phyloP scores from a whole-genome alignment of 2,888 invertebrate genomes.

The Parthenolecanium corni region DNA sequence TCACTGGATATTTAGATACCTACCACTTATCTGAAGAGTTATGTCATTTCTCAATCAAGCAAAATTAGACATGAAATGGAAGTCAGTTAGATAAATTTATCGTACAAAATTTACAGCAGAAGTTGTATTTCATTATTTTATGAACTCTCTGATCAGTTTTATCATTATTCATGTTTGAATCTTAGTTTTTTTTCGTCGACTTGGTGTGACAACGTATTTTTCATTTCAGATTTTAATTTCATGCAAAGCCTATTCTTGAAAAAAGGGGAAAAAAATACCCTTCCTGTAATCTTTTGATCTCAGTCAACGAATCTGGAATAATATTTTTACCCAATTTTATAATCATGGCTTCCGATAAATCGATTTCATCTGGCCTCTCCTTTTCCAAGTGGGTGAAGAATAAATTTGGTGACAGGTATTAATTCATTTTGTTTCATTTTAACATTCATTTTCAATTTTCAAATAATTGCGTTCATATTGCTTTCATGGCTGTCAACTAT shows the following conservation, averaged over 20 bases:
- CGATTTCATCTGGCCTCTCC: slow-evolving; percentile 44
- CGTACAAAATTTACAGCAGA: no score
- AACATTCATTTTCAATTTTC: slow-evolving; percentile 4
- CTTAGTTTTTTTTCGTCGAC: neutral
- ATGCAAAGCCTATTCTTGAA: slow-evolving; percentile 20
- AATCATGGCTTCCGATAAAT: slow-evolving; percentile 21
- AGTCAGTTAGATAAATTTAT: no score
- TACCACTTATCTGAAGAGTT: no score
- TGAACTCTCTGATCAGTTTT: neutral
- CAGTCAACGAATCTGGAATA: no score
- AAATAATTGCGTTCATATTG: neutral
- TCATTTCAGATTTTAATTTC: slow-evolving; percentile 20
- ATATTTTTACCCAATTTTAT: no score
- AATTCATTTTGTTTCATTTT: slow-evolving; percentile 1
- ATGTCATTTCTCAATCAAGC: no score
- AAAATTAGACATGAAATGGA: no score
- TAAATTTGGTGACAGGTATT: slow-evolving; percentile 48
- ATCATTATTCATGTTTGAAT: neutral
- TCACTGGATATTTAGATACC: no score
- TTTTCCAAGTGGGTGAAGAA: slow-evolving; percentile 65
- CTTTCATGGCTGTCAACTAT: neutral
- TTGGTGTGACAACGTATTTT: neutral
- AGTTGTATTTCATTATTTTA: neutral
- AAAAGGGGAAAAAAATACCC: neutral
- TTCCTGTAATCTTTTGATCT: neutral